Percentiles rank a stretch among this genome's conserved stretches.
phyloP scores from a whole-genome alignment of 2,113 vertebrate genomes.

The Pluvianellus socialis region DNA sequence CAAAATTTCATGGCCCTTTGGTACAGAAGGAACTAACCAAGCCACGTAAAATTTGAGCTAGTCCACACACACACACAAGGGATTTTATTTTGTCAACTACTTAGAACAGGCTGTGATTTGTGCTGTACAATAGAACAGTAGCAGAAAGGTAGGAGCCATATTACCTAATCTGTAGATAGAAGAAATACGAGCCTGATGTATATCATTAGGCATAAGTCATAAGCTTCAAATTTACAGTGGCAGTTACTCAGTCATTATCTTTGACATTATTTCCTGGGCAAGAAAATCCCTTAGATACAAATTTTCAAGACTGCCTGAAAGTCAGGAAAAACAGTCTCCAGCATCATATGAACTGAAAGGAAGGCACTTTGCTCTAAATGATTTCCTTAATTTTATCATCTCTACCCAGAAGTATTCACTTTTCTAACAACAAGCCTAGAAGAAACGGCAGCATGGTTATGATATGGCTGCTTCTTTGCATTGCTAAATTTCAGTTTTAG shows the following conservation, averaged over 20 bases:
- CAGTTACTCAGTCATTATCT: background rate
- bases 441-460: background rate
- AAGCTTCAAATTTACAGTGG: background rate
- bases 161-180: background rate
- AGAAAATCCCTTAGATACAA: background rate
- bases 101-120: background rate
- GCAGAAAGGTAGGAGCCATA: background rate
- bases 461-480: background rate
- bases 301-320: background rate
- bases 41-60: background rate
- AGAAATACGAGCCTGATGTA: background rate
- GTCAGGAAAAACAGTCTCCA: background rate
- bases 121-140: background rate
- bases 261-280: background rate
- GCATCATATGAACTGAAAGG: background rate
- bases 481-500: background rate
- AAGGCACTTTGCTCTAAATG: background rate
- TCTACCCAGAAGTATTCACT: background rate
- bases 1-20: background rate
- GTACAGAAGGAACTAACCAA: background rate
- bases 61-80: background rate
- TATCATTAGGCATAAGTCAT: background rate
- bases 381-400: background rate
- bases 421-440: background rate
- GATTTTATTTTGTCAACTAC: background rate